Evolutionary conservation across 2,113 vertebrate genomes (phyloP).

Genomic region (Burhinus oedicnemus): DNA sequence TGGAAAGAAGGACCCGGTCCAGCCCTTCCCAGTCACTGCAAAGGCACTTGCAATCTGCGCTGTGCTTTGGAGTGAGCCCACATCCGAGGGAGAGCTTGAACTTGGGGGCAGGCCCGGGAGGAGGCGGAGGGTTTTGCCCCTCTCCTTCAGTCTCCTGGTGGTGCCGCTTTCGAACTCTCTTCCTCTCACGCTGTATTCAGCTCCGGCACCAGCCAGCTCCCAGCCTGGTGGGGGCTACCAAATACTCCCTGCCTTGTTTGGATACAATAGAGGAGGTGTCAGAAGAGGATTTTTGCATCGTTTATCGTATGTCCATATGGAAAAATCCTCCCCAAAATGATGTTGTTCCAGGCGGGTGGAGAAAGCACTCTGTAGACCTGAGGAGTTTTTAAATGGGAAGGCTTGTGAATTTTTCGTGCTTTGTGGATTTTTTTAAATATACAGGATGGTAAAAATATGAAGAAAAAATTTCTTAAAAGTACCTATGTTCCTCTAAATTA

Average conservation of each 20-base stretch:
- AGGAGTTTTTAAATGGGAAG: not conserved
- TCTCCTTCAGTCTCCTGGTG: not conserved
- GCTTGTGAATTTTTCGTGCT: not conserved
- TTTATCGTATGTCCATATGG: not conserved
- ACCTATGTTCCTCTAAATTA: not conserved
- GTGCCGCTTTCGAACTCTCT: not conserved
- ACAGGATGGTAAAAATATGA: not conserved
- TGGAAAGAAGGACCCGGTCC: not conserved
- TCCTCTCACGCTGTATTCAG: not conserved
- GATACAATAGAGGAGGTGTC: not conserved
- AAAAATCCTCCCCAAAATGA: not conserved
- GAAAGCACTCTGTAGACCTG: not conserved
- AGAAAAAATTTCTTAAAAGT: not conserved
- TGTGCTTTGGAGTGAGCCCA: not conserved
- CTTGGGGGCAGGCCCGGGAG: not conserved
- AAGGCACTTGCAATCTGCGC: not conserved
- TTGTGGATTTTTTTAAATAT: not conserved
- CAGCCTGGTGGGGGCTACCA: not conserved
- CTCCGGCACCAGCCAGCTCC: not conserved
- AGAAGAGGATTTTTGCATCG: not conserved
- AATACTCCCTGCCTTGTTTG: not conserved
- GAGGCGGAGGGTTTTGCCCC: not conserved
- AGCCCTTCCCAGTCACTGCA: not conserved
- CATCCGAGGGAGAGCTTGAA: not conserved
- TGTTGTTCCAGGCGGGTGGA: not conserved